Conservation (phyloP, 2,888 invertebrate species). For the Drosophila mercatorum region DNA sequence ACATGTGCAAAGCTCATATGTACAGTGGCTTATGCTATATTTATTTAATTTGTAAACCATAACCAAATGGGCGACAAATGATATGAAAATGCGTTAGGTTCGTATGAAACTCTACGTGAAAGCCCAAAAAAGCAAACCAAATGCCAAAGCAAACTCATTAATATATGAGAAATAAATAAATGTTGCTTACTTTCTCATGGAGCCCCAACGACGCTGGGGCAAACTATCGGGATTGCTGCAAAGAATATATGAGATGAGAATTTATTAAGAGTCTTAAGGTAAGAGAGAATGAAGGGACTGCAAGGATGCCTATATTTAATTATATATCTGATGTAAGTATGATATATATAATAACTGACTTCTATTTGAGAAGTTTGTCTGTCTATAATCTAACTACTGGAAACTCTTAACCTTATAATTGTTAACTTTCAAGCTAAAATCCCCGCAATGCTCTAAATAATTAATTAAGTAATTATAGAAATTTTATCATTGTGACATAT, state of each 20-base stretch:
- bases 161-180: slow-evolving; percentile 21
- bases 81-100: slow-evolving; percentile 25
- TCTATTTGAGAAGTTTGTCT: not conserved
- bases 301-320: not conserved
- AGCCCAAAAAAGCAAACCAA: slow-evolving; percentile 35
- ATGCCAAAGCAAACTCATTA: slow-evolving; percentile 11
- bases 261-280: slow-evolving; percentile 10
- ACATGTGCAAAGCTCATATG: slow-evolving; percentile 5
- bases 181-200: slow-evolving; percentile 87
- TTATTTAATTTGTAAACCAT: slow-evolving; percentile 30
- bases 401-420: not conserved
- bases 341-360: too few relatives aligned
- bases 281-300: not conserved
- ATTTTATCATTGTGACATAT: not conserved
- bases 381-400: too few relatives aligned
- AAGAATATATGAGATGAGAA: slow-evolving; percentile 71
- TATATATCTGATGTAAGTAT: too few relatives aligned
- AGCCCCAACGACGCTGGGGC: slow-evolving; percentile 88
- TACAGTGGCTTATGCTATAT: slow-evolving; percentile 18
- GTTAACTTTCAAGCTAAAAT: not conserved
- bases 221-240: slow-evolving; percentile 87
- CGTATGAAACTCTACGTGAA: slow-evolving; percentile 31
- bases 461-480: not conserved
- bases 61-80: slow-evolving; percentile 47
- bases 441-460: not conserved